Percentiles rank a stretch among this genome's conserved stretches.
phyloP scores from a whole-genome alignment of 2,113 vertebrate species.

The Chaetops frenatus region DNA sequence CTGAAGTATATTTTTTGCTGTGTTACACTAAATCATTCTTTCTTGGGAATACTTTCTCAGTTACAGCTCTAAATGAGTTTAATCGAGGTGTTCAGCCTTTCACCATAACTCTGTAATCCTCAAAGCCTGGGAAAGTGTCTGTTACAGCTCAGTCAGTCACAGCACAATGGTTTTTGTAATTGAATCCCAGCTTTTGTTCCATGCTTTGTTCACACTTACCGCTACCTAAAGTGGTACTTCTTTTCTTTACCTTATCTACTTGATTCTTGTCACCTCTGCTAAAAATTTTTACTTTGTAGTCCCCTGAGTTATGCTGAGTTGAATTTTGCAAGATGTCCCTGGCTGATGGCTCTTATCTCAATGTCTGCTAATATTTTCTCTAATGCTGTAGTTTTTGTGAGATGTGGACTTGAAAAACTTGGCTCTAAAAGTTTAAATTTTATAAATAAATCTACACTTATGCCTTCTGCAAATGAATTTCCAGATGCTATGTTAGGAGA shows the following conservation, averaged over 20 bases:
- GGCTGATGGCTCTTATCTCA: not conserved
- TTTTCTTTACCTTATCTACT: not conserved
- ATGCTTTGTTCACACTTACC: not conserved
- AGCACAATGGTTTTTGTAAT: not conserved
- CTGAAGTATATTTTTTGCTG: not conserved
- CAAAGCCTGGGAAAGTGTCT: conserved; percentile 22
- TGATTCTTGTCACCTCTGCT: not conserved
- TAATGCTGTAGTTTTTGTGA: not conserved
- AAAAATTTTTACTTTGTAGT: not conserved
- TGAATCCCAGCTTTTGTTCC: not conserved
- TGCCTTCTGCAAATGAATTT: not conserved
- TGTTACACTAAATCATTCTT: not conserved
- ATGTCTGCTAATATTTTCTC: not conserved
- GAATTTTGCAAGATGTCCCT: not conserved
- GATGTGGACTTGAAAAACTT: not conserved
- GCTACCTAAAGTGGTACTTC: not conserved
- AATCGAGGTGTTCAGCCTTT: not conserved
- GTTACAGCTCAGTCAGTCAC: not conserved
- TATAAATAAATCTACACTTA: not conserved
- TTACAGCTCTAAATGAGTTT: not conserved
- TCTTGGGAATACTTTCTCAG: not conserved
- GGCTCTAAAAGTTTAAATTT: not conserved
- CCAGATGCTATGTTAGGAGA: not conserved
- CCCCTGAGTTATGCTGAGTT: not conserved
- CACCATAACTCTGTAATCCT: not conserved